Evolutionary conservation across 2,113 vertebrate genomes (phyloP), one percentile per base, ranked within the genome.

Genomic region (Sturnira hondurensis): DNA sequence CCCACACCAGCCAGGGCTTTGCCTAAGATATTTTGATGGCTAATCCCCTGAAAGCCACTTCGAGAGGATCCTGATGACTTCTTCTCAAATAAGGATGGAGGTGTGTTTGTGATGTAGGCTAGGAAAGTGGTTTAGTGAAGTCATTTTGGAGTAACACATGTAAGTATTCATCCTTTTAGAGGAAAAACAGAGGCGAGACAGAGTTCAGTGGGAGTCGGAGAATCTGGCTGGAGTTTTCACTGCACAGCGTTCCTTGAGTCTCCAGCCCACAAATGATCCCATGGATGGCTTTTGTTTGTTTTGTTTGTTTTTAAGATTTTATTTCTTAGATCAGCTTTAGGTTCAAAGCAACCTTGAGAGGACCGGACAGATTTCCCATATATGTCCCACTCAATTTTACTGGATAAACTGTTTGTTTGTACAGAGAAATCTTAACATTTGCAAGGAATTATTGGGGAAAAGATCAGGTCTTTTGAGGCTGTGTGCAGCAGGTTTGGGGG

Each of bases 391-490:
- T 88, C 13, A 41, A 19, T 70, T 91, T 92, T 71, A 73, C 15
- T 76, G 16, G 17, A 26, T 74, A n/a, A 52, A 56, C 10, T 89
- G 22, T 63, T 90, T 63, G 1, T 77, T 47, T 92, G 20, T 38
- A 11, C 38, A 90, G 61, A 54, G 41, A 96, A 92, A 73, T 89
- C 41, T 92, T 73, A 76, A 61, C 74, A 47, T 91, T 61, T 92
- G 11, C 56, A 68, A 50, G 16, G 83, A 92, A 43, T 77, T 92
- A 89, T 41, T 89, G 61, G 28, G 50, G 28, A 78, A 82, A 95
- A 80, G 63, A 4, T 14, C 78, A 77, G 8, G 47, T 33, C 58
- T 67, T 96, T 73, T 52, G 68, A 95, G 36, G 54, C 65, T 81
- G 24, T 47, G 19, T 88, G n/a, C 15, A 9, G 11, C 16, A 50